These are phyloP conservation scores for Nasonovia ribisnigri DNA, from an alignment of 2,888 invertebrate species.

Conservation along the genomic window DNA sequence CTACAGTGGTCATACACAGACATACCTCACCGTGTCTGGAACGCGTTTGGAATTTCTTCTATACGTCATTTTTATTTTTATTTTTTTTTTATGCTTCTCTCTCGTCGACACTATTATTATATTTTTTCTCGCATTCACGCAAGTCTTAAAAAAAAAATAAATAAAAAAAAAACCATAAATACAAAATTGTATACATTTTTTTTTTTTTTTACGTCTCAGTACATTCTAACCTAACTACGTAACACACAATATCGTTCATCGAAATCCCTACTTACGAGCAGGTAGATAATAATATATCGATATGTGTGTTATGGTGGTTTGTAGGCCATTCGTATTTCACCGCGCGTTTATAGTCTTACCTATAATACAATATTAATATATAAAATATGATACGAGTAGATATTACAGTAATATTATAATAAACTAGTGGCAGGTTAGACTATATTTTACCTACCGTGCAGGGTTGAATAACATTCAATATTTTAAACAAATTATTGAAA, in stretches of 20 bases:
- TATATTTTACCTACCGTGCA: neutral
- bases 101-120: neutral
- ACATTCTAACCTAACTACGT: constrained; percentile 2
- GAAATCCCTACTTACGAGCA: constrained; percentile 16
- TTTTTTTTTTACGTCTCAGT: neutral
- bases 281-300: neutral
- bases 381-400: neutral
- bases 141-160: neutral
- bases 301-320: neutral
- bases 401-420: neutral
- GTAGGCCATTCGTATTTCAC: constrained; percentile 19
- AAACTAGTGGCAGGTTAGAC: neutral
- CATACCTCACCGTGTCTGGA: constrained; percentile 48
- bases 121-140: neutral
- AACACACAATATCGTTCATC: constrained; percentile 21
- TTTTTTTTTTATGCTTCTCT: neutral
- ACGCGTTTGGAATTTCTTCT: constrained; percentile 54
- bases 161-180: neutral
- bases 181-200: neutral
- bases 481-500: neutral
- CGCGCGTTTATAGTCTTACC: neutral
- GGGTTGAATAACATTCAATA: neutral
- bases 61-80: neutral
- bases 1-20: neutral
- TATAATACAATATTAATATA: too few relatives aligned